Conservation (phyloP, 2,888 invertebrate genomes). For the Epiblema foenella region DNA sequence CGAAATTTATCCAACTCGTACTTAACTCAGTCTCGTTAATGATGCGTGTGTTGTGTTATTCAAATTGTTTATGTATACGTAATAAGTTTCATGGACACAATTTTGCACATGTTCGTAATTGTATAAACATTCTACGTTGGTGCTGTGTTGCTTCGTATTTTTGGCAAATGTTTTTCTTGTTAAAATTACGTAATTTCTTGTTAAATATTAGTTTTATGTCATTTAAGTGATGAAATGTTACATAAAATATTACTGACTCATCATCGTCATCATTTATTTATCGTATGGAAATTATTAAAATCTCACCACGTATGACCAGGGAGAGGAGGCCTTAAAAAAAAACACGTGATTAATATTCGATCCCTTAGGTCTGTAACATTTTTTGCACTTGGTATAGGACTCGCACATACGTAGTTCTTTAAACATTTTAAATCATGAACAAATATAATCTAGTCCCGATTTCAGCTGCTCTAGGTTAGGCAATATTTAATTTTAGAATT, state of each 20-base stretch:
- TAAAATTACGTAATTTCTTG: too few relatives aligned
- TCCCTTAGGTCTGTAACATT: too few relatives aligned
- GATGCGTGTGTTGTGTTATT: neutral
- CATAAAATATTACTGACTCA: too few relatives aligned
- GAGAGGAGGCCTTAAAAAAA: too few relatives aligned
- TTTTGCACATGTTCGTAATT: conserved; percentile 1
- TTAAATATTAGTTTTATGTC: neutral
- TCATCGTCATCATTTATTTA: too few relatives aligned
- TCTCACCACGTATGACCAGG: too few relatives aligned
- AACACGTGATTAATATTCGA: too few relatives aligned
- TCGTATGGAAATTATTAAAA: too few relatives aligned
- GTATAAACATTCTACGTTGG: neutral
- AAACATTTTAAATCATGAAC: conserved; percentile 1
- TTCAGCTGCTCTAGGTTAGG: conserved; percentile 5
- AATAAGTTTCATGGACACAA: neutral
- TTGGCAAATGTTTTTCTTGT: neutral
- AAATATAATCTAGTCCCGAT: conserved; percentile 25
- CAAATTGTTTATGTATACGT: neutral
- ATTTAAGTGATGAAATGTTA: neutral
- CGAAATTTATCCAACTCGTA: neutral
- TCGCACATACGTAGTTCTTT: too few relatives aligned
- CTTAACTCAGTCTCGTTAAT: too few relatives aligned
- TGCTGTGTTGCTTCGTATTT: conserved; percentile 12
- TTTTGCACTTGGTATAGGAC: too few relatives aligned
- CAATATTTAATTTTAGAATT: neutral